A percentile compares a stretch with the other conserved stretches of the same genome.
Conservation (phyloP, 2,113 vertebrate species). For the Ginglymostoma cirratum region DNA sequence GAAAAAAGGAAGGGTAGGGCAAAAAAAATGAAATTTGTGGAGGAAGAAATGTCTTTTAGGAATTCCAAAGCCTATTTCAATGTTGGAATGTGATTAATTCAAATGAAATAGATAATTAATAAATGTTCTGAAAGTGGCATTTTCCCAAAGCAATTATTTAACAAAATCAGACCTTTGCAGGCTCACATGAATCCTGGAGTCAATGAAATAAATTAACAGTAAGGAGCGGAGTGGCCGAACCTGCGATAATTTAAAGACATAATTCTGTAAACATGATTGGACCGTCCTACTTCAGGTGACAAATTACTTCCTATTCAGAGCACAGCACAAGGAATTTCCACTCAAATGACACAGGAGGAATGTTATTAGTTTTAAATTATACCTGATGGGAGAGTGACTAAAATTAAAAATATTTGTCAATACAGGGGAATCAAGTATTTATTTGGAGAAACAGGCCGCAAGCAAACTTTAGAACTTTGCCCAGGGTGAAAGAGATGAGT, state of each 20-base stretch:
- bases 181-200: background rate
- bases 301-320: background rate
- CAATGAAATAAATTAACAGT: background rate
- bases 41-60: background rate
- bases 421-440: background rate
- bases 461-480: background rate
- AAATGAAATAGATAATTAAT: background rate
- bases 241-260: background rate
- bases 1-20: background rate
- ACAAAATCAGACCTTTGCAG: background rate
- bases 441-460: background rate
- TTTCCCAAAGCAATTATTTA: conserved; percentile 4
- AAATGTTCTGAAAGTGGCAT: background rate
- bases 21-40: background rate
- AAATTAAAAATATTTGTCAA: background rate
- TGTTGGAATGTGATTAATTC: background rate
- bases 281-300: background rate
- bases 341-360: background rate
- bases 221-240: background rate
- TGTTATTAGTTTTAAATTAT: background rate
- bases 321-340: background rate
- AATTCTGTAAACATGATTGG: background rate
- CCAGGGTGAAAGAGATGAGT: background rate
- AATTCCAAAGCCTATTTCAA: background rate
- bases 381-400: background rate